Conservation (phyloP, 2,888 invertebrate species). For the Leptothorax acervorum region DNA sequence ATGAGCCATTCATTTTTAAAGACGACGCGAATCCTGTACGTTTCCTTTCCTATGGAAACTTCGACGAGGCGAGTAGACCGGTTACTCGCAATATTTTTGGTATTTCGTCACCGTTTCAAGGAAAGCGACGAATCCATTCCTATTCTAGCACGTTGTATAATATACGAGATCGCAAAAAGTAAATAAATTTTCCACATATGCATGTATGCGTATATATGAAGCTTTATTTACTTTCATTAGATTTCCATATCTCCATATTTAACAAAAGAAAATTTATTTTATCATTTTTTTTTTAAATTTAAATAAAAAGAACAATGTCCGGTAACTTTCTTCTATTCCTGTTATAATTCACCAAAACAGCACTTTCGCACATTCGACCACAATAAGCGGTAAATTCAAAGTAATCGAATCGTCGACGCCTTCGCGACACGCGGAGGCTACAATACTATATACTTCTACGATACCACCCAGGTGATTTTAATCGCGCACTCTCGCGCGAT, state of each 20-base stretch:
- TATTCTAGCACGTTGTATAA: neutral
- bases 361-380: neutral
- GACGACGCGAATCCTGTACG: neutral
- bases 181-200: neutral
- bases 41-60: conserved; percentile 1
- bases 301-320: neutral
- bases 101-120: neutral
- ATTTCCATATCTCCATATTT: neutral
- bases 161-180: neutral
- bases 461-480: neutral
- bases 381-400: neutral
- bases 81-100: neutral
- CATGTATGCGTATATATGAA: neutral
- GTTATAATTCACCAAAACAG: neutral
- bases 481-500: neutral
- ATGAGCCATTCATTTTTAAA: conserved; percentile 25
- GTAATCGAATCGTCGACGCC: neutral
- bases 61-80: neutral
- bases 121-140: neutral
- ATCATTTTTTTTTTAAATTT: neutral
- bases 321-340: neutral
- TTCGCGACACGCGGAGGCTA: too few relatives aligned
- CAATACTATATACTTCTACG: neutral
- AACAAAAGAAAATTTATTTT: neutral
- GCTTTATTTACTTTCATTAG: neutral